Evolutionary conservation across 2,113 vertebrate genomes (phyloP).

Genomic region (Hyla sarda): DNA sequence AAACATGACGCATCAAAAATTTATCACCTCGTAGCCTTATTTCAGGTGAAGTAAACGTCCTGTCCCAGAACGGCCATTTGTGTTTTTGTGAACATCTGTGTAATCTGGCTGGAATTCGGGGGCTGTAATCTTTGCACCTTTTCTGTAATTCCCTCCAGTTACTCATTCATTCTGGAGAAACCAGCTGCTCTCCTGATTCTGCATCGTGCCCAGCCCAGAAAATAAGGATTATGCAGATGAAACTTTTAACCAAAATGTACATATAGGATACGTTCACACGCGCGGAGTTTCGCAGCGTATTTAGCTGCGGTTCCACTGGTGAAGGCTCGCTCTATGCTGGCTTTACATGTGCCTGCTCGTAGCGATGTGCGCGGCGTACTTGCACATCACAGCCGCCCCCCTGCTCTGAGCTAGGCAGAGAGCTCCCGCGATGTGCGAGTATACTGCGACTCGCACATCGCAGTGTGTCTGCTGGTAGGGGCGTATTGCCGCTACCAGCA

Average conservation of each 20-base stretch:
- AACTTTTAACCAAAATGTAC: background rate
- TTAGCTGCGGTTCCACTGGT: too few species aligned
- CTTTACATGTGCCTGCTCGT: too few species aligned
- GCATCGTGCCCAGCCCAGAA: constrained; percentile 1
- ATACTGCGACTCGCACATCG: too few species aligned
- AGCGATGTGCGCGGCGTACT: too few species aligned
- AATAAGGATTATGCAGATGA: background rate
- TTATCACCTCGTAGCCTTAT: constrained; percentile 16
- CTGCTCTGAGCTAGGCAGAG: too few species aligned
- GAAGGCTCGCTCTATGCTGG: too few species aligned
- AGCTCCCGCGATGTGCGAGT: too few species aligned
- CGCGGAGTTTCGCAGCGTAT: too few species aligned
- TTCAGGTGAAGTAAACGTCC: constrained; percentile 47
- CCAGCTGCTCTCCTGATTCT: constrained; percentile 30
- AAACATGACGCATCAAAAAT: background rate
- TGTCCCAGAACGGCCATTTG: constrained; percentile 6
- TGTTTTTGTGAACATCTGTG: constrained; percentile 51
- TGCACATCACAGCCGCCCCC: too few species aligned
- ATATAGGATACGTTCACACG: too few species aligned
- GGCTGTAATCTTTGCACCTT: constrained; percentile 11
- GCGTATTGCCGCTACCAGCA: too few species aligned
- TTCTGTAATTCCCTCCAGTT: background rate
- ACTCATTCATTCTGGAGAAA: background rate
- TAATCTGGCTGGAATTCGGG: constrained; percentile 1
- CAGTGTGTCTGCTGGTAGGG: too few species aligned